Evolutionary conservation across 2,888 invertebrate genomes (phyloP).

Genomic region (Helleia helle): DNA sequence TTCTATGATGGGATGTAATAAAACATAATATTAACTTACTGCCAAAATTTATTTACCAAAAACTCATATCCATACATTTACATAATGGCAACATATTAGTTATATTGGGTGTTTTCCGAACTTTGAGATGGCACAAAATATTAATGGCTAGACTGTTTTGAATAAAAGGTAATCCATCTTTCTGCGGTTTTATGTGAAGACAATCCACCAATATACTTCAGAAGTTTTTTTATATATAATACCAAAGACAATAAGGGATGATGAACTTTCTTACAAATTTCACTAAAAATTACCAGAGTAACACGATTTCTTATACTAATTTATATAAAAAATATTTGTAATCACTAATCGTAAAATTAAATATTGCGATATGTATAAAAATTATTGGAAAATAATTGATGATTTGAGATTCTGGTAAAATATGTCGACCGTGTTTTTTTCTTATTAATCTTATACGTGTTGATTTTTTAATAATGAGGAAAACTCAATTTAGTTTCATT

Average conservation of each 20-base stretch:
- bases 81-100: constrained; percentile 5
- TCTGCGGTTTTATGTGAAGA: too few species aligned
- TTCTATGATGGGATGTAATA: not conserved
- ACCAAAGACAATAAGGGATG: too few species aligned
- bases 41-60: constrained; percentile 7
- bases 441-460: too few species aligned
- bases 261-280: not conserved
- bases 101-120: constrained; percentile 3
- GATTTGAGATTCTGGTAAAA: constrained; percentile 2
- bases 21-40: constrained; percentile 1
- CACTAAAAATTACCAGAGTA: not conserved
- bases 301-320: not conserved
- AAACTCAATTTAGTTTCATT: too few species aligned
- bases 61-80: not conserved
- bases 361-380: constrained; percentile 11
- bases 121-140: constrained; percentile 6
- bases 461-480: too few species aligned
- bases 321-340: not conserved
- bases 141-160: not conserved
- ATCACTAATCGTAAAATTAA: constrained; percentile 8
- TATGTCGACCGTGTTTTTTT: constrained; percentile 5
- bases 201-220: too few species aligned
- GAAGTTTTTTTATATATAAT: too few species aligned
- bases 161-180: not conserved
- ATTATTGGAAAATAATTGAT: constrained; percentile 7